Evolutionary conservation across 1,140 invertebrate genomes (phyloP), one percentile per base, ranked within the genome.

Genomic region (Vollenhovia emeryi): DNA sequence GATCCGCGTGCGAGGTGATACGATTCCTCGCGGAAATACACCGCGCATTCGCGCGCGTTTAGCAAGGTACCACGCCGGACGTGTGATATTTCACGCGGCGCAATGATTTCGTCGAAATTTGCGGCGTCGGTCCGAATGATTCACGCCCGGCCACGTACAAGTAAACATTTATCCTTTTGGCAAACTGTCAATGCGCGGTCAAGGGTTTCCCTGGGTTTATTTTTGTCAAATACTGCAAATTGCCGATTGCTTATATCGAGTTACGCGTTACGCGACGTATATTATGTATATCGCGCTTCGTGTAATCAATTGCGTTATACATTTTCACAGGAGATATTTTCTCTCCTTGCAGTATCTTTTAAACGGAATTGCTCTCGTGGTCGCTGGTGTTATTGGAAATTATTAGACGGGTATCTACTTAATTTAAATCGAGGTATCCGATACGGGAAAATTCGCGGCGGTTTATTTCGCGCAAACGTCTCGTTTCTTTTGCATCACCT

Each of bases 91-190:
- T 27, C 15, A 40, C 33, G 18, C 24, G 8, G 24, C 13, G 3
- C 52, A 27, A 78, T n/a, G 21, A 79, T 36, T 48, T 50, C 18
- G 33, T 52, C 33, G 40, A 79, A 33, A 79, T 33, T 30, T 18
- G 43, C 40, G 40, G 24, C 11, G 27, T 52, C 43, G 45, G 45
- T 27, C 13, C 50, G 43, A 24, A 50, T 30, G 15, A 69, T 52
- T 33, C 27, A 71, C 27, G 11, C 62, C 36, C 60, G 9, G 33
- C 60, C 33, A 64, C 55, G 69, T 55, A 55, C 7, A 55, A 55
- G 30, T 73, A 73, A 73, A 52, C n/a, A 66, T 66, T 66, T 66
- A 45, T 66, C 21, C 33, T 43, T 52, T 73, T 73, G 30, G 27
- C 69, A 73, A 55, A 52, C 27, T 33, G 9, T 73, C 30, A 55